Conservation (phyloP, 2,888 invertebrate genomes). For the Cheilosia variabilis region DNA sequence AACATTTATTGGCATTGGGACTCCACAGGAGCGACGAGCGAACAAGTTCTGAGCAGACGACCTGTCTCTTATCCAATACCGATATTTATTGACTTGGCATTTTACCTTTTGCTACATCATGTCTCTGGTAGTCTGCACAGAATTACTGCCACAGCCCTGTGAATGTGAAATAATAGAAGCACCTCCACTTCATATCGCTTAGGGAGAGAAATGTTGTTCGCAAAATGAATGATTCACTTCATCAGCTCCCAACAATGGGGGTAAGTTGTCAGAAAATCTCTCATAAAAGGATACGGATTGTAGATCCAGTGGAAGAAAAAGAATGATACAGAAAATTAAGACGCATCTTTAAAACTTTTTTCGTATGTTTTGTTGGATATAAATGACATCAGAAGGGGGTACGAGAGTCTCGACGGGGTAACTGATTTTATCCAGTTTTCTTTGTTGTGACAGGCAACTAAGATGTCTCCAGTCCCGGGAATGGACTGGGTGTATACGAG, state of each 20-base stretch:
- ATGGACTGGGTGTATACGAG: background rate
- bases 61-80: background rate
- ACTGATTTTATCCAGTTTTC: background rate
- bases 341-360: background rate
- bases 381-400: background rate
- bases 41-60: background rate
- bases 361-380: background rate
- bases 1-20: background rate
- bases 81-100: constrained; percentile 2
- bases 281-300: constrained; percentile 9
- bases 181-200: background rate
- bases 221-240: constrained; percentile 20
- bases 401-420: constrained; percentile 5
- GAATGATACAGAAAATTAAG: background rate
- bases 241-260: background rate
- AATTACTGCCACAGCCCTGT: background rate
- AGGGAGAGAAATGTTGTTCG: background rate
- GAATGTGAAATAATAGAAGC: background rate
- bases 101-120: background rate
- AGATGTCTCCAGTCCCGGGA: background rate
- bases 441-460: background rate
- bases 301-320: background rate
- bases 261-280: background rate
- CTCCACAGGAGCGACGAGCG: no score
- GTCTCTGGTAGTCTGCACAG: background rate